Conservation (phyloP, 2,888 invertebrate species). For the Caprella mutica region DNA sequence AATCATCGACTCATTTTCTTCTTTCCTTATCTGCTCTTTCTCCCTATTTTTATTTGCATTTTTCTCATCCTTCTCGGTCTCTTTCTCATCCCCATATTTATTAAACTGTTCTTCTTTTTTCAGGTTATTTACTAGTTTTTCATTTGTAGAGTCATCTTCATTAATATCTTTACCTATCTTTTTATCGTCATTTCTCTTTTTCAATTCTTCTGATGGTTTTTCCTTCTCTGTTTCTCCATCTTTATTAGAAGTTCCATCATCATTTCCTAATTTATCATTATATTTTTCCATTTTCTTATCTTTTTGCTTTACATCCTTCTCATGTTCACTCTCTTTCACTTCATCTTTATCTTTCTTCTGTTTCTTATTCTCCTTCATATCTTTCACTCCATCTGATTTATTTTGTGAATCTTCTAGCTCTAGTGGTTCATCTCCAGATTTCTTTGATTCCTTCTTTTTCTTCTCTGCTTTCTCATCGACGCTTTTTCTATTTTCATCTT, state of each 20-base stretch:
- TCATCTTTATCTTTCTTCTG: neutral
- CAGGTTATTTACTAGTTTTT: neutral
- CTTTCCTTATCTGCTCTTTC: neutral
- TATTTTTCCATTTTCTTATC: neutral
- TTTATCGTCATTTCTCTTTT: neutral
- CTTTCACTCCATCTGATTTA: neutral
- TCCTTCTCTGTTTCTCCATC: neutral
- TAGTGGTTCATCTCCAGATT: neutral
- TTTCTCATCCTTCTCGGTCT: neutral
- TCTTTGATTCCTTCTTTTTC: neutral
- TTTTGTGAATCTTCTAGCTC: neutral
- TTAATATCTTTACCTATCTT: neutral
- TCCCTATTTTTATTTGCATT: neutral
- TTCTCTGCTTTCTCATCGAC: neutral
- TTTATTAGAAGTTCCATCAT: neutral
- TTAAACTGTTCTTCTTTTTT: neutral
- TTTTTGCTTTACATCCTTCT: neutral
- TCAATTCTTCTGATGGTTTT: neutral
- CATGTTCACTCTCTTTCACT: neutral
- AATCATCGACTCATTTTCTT: neutral
- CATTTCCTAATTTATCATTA: neutral
- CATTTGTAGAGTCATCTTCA: neutral
- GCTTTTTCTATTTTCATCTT: neutral
- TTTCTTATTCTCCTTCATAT: neutral
- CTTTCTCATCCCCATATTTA: neutral